Evolutionary conservation across 2,797 vertebrate genomes (phyloP), one percentile per base, ranked within the genome.

Genomic region (Oreochromis grahami): DNA sequence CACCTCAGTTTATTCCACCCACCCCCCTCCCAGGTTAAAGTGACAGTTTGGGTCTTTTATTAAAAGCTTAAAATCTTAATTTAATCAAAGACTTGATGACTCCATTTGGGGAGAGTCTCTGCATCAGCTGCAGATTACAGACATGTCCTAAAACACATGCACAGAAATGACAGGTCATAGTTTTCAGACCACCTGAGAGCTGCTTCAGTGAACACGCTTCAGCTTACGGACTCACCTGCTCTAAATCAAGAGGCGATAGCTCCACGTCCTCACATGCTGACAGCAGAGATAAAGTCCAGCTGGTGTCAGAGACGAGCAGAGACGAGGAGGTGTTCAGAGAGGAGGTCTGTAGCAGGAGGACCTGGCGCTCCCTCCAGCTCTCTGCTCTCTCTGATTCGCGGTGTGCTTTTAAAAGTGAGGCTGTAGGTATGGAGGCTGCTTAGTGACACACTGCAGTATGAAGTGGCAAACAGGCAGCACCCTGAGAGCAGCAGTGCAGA

Each of bases 191-290:
- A 36, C 9, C 5, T 8, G n/a, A 32, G 3, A 34, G 5, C 56
- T 34, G 56, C 56, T 60, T 60, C 29, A 60, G 9, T 11, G 26
- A 36, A 34, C 17, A 34, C 8, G 1, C 26, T 5, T 29, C 26
- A 60, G 56, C 56, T 60, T 15, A 60, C 3, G 17, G n/a, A 43
- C 87, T 76, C 63, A 90, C 87, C 85, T 80, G 77, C 4, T 83
- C 10, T 77, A 74, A 6, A 24, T 3, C 53, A 51, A 10, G 32
- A 77, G 5, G n/a, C 17, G 8, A 8, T 1, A 7, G 32, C 41
- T 63, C 34, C 53, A 48, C 41, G 3, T 52, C 52, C 29, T 81
- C 70, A 81, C 80, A 80, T 79, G 48, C 32, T 19, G 21, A 41
- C 3, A 17, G n/a, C 19, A 38, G 32, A 13, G 32, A 63, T 11